phyloP scores from a whole-genome alignment of 2,888 invertebrate species.

The Sturmia bella region DNA sequence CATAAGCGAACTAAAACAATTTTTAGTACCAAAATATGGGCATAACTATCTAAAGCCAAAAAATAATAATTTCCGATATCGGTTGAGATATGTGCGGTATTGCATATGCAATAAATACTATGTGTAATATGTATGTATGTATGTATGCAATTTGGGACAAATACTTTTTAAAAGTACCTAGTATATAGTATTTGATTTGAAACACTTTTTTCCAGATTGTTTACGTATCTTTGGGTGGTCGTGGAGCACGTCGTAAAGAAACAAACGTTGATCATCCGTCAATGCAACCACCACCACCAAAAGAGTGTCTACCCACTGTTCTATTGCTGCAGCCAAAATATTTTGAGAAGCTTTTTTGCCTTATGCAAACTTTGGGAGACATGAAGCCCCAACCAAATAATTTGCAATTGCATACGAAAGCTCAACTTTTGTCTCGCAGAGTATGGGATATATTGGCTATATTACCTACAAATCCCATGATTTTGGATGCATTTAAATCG shows the following conservation, averaged over 20 bases:
- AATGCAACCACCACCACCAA: constrained; percentile 92
- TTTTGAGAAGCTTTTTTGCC: constrained; percentile 93
- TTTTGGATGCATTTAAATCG: constrained; percentile 90
- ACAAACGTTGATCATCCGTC: constrained; percentile 88
- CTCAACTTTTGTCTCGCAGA: constrained; percentile 92
- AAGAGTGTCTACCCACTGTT: constrained; percentile 92
- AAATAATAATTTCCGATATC: too few relatives aligned
- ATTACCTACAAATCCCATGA: constrained; percentile 93
- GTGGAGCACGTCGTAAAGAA: constrained; percentile 83
- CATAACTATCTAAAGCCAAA: too few relatives aligned
- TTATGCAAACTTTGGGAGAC: constrained; percentile 94
- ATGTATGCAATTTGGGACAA: too few relatives aligned
- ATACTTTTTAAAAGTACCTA: too few relatives aligned
- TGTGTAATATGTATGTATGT: too few relatives aligned
- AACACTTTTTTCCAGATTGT: constrained; percentile 85
- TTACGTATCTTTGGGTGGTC: constrained; percentile 93
- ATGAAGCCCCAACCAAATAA: constrained; percentile 89
- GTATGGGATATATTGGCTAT: constrained; percentile 97
- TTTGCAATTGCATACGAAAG: constrained; percentile 90
- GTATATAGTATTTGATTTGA: too few relatives aligned
- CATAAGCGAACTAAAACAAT: too few relatives aligned
- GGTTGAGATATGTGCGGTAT: too few relatives aligned
- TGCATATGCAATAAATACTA: too few relatives aligned
- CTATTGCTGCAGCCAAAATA: constrained; percentile 92
- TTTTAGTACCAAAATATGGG: too few relatives aligned